Evolutionary conservation across 2,797 vertebrate genomes (phyloP), one percentile per base, ranked within the genome.

Genomic region (Acipenser oxyrinchus): DNA sequence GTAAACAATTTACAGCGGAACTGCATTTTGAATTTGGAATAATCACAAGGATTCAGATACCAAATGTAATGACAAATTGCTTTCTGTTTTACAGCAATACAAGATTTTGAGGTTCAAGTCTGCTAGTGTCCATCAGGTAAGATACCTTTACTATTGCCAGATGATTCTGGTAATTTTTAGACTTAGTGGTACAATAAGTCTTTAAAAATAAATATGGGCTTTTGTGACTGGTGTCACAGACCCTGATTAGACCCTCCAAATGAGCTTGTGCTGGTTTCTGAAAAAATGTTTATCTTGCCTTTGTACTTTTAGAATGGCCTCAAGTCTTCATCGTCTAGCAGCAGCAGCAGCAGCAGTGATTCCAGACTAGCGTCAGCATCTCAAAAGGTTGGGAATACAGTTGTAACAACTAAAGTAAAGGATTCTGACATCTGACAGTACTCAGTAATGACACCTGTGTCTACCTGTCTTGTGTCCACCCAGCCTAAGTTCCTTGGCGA

Each of bases 401-500:
- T 37, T 37, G 37, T 37, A 37, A 37, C 37, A 37, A 37, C 53
- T n/a, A 55, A 55, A 10, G 53, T 55, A n/a, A 55, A 10, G n/a
- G 53, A 55, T 55, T n/a, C n/a, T 37, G 5, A n/a, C 53, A 55
- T 7, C 6, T 55, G 53, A 10, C 53, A 55, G 9, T 55, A 10
- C 10, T n/a, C n/a, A n/a, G 3, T 10, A 10, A 6, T 55, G 9
- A n/a, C 53, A 55, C 53, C 53, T 6, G 53, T 55, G 53, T 55
- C 53, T n/a, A 10, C 53, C 4, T 55, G n/a, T n/a, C 10, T 55
- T 55, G 53, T 55, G 53, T n/a, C 0, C n/a, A 55, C 53, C 53
- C 53, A 82, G 78, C 59, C 62, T 0, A 70, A 70, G 15, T 82
- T 83, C 73, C 49, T 83, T 66, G 71, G 74, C 65, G 75, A 77